phyloP scores from a whole-genome alignment of 1,140 invertebrate species.

The Aricia agestis region DNA sequence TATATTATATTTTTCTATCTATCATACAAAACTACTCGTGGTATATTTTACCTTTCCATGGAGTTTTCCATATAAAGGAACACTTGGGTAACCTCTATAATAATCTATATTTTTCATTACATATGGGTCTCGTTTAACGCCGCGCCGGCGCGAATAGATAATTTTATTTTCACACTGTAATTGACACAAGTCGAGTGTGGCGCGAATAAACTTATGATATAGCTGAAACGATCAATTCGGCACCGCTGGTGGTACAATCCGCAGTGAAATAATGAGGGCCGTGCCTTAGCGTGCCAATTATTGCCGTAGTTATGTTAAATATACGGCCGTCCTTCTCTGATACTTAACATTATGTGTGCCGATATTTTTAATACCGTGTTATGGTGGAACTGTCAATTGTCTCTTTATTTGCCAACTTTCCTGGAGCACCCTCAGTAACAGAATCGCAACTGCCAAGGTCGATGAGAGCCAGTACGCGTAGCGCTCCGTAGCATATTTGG shows the following conservation, averaged over 20 bases:
- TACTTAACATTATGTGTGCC: conserved; percentile 58
- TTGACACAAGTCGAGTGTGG: conserved; percentile 57
- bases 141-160: conserved; percentile 44
- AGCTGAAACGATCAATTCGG: conserved; percentile 71
- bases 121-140: conserved; percentile 33
- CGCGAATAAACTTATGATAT: conserved; percentile 66
- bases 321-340: conserved; percentile 62
- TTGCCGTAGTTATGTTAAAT: conserved; percentile 73
- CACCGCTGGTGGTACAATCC: conserved; percentile 70
- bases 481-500: no score
- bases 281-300: conserved; percentile 67
- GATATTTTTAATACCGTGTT: conserved; percentile 59
- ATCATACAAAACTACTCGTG: no score
- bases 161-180: conserved; percentile 64
- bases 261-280: conserved; percentile 60
- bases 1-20: no score
- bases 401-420: conserved; percentile 44
- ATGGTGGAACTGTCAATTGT: conserved; percentile 58
- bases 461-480: neutral
- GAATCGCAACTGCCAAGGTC: conserved; percentile 17
- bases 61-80: no score
- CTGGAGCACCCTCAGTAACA: conserved; percentile 41
- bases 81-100: no score
- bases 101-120: no score
- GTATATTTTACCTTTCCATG: no score